Evolutionary conservation across 2,888 invertebrate species (phyloP), one percentile per base, ranked within the genome.

Genomic region (Melitaea athalia): DNA sequence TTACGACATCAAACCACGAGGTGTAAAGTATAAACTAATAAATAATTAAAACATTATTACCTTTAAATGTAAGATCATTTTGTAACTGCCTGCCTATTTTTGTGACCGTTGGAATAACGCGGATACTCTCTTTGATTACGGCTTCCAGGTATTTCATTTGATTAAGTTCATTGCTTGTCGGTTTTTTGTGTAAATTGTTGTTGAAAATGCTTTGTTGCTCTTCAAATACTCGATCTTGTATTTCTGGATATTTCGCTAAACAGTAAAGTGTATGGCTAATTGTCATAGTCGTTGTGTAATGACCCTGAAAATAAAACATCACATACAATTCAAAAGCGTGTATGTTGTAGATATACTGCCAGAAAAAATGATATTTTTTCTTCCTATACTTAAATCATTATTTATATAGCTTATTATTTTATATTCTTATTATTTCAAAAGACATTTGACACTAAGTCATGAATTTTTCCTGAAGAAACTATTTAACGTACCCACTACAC

Each of bases 131-230:
- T 64, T 82, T 82, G 24, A 82, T 80, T 14, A 79, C 78, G 3
- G 79, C 79, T 67, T 83, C 82, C 0, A 83, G 76, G 67, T 82
- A 83, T 65, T 81, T 82, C 82, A 83, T 83, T 67, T 82, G 74
- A 33, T 72, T 77, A 42, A 83, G 68, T 45, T 83, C 79, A 31
- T 77, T 70, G 57, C 71, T 75, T 7, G 77, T 79, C 5, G 80
- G 76, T 59, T 72, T 76, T 59, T 73, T 78, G 10, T 64, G 52
- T 2, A 77, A 72, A 49, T 82, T 75, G 1, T 75, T 69, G 12
- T 77, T 74, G 45, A 79, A 79, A 53, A 83, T 76, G 5, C 74
- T 68, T 12, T 65, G 62, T 69, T 82, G 81, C 63, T 82, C 82
- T 63, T 81, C 78, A 5, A 80, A 33, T 5, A 79, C 77, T 67